Evolutionary conservation across 2,113 vertebrate genomes (phyloP).

Genomic region (Mellivora capensis): DNA sequence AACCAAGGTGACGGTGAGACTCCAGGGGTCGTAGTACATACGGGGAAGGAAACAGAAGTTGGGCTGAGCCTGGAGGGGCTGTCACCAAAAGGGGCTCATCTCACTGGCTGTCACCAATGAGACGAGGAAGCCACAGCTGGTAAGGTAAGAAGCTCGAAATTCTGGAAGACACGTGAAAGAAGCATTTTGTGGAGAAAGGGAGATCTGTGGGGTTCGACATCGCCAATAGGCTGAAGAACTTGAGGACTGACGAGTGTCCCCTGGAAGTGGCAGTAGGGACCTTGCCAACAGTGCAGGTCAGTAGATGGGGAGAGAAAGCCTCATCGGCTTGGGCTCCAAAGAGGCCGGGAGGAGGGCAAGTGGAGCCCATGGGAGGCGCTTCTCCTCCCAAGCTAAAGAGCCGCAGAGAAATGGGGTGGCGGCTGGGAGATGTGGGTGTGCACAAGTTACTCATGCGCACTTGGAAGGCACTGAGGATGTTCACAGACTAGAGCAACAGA

Average conservation of each 20-base stretch:
- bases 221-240: background rate
- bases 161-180: background rate
- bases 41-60: background rate
- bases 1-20: background rate
- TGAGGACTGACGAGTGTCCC: background rate
- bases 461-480: background rate
- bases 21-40: background rate
- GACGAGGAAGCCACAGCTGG: background rate
- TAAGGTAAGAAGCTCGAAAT: background rate
- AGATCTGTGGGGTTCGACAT: background rate
- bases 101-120: no score
- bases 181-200: background rate
- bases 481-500: background rate
- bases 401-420: background rate
- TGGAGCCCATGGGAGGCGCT: background rate
- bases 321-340: background rate
- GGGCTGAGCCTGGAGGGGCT: background rate
- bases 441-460: background rate
- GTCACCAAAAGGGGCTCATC: background rate
- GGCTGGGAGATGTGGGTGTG: accelerated
- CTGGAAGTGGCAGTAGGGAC: background rate
- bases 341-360: background rate
- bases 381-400: background rate
- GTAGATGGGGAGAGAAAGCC: background rate
- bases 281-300: background rate